Percentiles rank a stretch among this genome's conserved stretches.
phyloP scores from a whole-genome alignment of 1,140 invertebrate genomes.

The Popillia japonica region DNA sequence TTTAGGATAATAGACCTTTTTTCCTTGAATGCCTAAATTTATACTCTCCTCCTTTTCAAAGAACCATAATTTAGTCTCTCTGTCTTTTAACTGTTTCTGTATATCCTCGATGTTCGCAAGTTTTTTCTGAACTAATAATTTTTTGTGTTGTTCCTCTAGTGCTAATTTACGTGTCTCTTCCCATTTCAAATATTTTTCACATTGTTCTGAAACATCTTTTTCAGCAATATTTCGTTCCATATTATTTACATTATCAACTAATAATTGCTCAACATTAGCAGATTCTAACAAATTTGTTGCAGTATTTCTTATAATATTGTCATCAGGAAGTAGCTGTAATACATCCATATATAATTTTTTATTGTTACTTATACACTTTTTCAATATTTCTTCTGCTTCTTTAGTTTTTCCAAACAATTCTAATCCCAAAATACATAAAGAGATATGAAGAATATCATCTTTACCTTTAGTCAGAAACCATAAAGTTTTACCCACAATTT shows the following conservation, averaged over 20 bases:
- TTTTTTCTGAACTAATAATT: conserved; percentile 64
- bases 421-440: conserved; percentile 74
- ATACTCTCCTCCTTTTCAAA: conserved; percentile 77
- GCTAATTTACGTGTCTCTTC: conserved; percentile 64
- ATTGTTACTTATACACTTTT: conserved; percentile 56
- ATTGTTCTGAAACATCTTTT: conserved; percentile 66
- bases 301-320: conserved; percentile 54
- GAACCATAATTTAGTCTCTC: conserved; percentile 77
- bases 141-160: conserved; percentile 67
- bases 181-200: conserved; percentile 70
- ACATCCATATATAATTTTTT: conserved; percentile 60
- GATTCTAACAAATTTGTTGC: conserved; percentile 49
- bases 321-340: conserved; percentile 60
- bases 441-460: conserved; percentile 67
- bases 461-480: conserved; percentile 66
- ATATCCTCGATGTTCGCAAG: conserved; percentile 68
- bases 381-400: conserved; percentile 62
- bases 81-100: conserved; percentile 66
- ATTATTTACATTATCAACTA: conserved; percentile 65
- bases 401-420: conserved; percentile 74
- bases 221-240: conserved; percentile 64
- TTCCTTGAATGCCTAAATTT: conserved; percentile 72
- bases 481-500: conserved; percentile 83
- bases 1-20: conserved; percentile 61
- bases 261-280: conserved; percentile 57